Percentiles rank a stretch among this genome's conserved stretches.
phyloP scores from a whole-genome alignment of 2,888 invertebrate genomes.

The Volucella bombylans region DNA sequence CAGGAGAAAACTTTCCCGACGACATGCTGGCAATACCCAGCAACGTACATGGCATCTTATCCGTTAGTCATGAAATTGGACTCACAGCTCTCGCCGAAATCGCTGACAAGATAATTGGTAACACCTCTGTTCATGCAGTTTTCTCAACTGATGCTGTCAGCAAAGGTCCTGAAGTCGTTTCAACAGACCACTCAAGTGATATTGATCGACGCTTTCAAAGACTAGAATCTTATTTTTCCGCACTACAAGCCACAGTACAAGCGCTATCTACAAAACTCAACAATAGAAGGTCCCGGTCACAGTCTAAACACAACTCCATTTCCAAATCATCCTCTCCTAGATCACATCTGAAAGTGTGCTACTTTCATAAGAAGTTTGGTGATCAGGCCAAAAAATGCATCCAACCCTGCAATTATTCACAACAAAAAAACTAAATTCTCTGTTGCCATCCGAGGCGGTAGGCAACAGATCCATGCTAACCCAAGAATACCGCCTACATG shows the following conservation, averaged over 20 bases:
- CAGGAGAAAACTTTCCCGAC: conserved; percentile 9
- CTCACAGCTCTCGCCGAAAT: conserved; percentile 14
- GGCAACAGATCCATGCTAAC: no score
- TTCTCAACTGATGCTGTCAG: conserved; percentile 8
- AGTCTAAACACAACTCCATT: conserved; percentile 17
- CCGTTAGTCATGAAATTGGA: neutral
- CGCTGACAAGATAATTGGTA: conserved; percentile 22
- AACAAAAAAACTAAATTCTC: no score
- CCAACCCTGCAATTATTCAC: no score
- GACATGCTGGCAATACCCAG: conserved; percentile 18
- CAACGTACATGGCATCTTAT: conserved; percentile 3
- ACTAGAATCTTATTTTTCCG: conserved; percentile 16
- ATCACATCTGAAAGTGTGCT: conserved; percentile 10
- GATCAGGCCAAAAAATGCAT: conserved; percentile 6
- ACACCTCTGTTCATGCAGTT: conserved; percentile 7
- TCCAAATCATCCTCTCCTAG: neutral
- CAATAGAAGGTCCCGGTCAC: conserved; percentile 4
- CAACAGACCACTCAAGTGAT: conserved; percentile 21
- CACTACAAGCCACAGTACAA: conserved; percentile 17
- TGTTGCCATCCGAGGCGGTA: no score
- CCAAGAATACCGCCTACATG: no score
- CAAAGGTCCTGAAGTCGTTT: neutral
- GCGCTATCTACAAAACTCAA: conserved; percentile 4
- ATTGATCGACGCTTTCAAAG: conserved; percentile 7
- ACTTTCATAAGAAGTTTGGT: neutral